Evolutionary conservation across 2,797 vertebrate species (phyloP).

Genomic region (Sebastes nivosus): DNA sequence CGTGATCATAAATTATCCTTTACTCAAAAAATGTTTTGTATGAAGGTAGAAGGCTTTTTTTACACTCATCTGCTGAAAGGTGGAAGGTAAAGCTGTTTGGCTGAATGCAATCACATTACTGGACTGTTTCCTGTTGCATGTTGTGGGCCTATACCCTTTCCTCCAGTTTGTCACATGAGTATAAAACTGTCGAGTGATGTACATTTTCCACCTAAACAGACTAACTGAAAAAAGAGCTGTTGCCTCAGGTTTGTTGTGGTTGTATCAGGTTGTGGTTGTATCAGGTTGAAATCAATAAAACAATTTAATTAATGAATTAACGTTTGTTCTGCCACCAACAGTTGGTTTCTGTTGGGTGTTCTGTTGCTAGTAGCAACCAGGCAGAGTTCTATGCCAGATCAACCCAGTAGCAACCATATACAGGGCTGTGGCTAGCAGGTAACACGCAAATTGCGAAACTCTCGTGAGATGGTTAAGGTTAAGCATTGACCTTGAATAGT

Average conservation of each 20-base stretch:
- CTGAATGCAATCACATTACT: not conserved
- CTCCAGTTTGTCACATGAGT: not conserved
- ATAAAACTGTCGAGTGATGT: not conserved
- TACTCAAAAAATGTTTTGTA: too few species aligned
- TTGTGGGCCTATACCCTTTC: not conserved
- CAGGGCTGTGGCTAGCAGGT: not conserved
- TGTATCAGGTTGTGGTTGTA: not conserved
- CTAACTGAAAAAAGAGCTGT: not conserved
- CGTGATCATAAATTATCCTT: not conserved
- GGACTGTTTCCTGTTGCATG: not conserved
- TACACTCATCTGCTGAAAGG: not conserved
- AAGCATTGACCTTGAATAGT: too few species aligned
- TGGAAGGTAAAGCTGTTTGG: not conserved
- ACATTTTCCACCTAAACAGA: not conserved
- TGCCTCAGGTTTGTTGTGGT: not conserved
- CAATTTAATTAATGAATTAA: not conserved
- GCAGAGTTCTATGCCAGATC: not conserved
- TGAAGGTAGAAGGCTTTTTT: accelerated
- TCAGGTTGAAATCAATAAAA: not conserved
- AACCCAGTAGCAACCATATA: not conserved
- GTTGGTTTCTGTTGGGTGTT: not conserved
- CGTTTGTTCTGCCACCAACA: not conserved
- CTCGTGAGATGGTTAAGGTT: too few species aligned
- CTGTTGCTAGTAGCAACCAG: not conserved
- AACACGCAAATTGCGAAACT: too few species aligned